Base-by-base conservation (phyloP, 2,113 vertebrate species). In the Sturnus vulgaris region DNA sequence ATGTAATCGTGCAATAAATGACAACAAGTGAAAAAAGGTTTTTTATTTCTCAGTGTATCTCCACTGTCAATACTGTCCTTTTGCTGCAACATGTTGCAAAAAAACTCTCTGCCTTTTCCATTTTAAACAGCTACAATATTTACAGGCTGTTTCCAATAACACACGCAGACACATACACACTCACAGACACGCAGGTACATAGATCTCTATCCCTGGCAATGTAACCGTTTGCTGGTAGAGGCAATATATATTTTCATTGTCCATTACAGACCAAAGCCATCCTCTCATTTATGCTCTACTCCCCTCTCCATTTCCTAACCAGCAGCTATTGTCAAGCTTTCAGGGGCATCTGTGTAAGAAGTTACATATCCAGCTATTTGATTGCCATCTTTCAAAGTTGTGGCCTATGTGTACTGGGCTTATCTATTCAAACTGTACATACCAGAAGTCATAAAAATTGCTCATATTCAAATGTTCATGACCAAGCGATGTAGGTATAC, bases 71-170 rank as follows among this genome's bases (percentile, higher is more conserved):
- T 98, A 98, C 97, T 98, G 97, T 98, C 93, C 95, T 97, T 97
- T 95, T 92, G 94, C 97, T 97, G 97, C 96, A 97, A 98, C 96
- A 95, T 28, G 95, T 97, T 97, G 96, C 95, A 97, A 98, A 97
- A 86, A 94, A 93, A 70, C 79, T 52, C 86, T 97, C 92, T 96
- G 95, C 89, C 95, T 97, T 98, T 96, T 96, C 95, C 97, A 97
- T 97, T 98, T 98, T 97, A 55, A 97, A 98, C 97, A 98, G 96
- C 97, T 98, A 98, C 96, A 97, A 81, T 98, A 98, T 98, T 97
- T 98, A 98, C 98, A 98, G 94, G 96, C 96, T 78, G 93, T 98
- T 98, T 96, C 94, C 93, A 97, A 12, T 90, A 95, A 97, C 95
- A 96, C 96, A 97, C 93, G 90, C 98, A 95, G 86, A 97, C 97